These are phyloP conservation scores for Okamejei kenojei DNA, from an alignment of 2,797 vertebrate genomes.

Conservation along the genomic window DNA sequence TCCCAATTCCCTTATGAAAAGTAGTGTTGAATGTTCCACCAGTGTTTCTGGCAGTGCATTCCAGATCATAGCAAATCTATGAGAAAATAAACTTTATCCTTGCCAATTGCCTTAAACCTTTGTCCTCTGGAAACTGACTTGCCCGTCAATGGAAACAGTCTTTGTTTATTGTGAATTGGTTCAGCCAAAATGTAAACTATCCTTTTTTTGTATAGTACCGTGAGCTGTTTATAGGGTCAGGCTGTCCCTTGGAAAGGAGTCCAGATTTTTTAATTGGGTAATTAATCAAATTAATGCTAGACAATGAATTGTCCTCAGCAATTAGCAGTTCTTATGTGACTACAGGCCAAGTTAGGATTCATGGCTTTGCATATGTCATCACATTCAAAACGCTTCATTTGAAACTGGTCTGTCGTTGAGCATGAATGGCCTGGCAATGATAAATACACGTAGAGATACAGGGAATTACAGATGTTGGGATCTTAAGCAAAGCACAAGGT, in stretches of 20 bases:
- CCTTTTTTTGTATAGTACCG: not conserved
- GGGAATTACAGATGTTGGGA: no score
- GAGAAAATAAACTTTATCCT: not conserved
- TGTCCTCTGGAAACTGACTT: not conserved
- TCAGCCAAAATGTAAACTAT: not conserved
- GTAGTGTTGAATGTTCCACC: not conserved
- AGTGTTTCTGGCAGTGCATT: not conserved
- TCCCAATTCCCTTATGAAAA: not conserved
- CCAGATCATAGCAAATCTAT: not conserved
- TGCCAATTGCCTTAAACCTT: not conserved
- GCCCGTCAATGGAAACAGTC: not conserved
- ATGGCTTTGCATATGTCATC: not conserved
- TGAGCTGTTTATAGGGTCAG: not conserved
- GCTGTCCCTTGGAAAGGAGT: not conserved
- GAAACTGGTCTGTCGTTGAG: not conserved
- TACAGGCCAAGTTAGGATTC: not conserved
- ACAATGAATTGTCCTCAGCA: not conserved
- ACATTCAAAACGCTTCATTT: not conserved
- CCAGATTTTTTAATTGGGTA: not conserved
- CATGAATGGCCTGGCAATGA: not conserved
- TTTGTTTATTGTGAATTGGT: not conserved
- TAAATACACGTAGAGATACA: not conserved
- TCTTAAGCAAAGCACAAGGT: no score
- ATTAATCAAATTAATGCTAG: not conserved
- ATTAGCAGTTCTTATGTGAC: not conserved